Conservation (phyloP, 2,888 invertebrate species). For the Tetragnatha montana region DNA sequence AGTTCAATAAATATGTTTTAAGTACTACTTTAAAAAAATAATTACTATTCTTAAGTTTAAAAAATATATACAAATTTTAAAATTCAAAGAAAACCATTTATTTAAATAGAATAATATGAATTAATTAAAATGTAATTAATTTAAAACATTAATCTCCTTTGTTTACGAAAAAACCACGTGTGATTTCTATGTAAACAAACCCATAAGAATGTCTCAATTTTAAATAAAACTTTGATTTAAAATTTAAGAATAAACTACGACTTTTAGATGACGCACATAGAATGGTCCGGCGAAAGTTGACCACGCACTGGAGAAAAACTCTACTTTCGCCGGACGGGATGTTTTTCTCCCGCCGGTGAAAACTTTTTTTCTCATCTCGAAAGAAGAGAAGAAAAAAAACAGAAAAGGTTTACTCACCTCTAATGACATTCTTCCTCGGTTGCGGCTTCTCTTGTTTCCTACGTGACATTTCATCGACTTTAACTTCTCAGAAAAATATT, state of each 20-base stretch:
- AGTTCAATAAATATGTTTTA: too few relatives aligned
- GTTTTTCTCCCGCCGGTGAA: neutral
- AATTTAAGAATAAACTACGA: too few relatives aligned
- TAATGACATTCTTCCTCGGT: constrained; percentile 76
- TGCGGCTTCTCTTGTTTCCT: constrained; percentile 77
- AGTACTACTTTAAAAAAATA: too few relatives aligned
- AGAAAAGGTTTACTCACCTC: constrained; percentile 75
- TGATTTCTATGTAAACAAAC: neutral
- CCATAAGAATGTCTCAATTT: neutral
- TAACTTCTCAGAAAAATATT: constrained; percentile 13
- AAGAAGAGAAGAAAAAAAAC: constrained; percentile 17
- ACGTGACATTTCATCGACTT: constrained; percentile 74
- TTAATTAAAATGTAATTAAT: too few relatives aligned
- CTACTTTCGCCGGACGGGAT: neutral
- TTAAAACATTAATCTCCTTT: neutral
- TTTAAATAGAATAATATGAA: too few relatives aligned
- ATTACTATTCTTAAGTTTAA: too few relatives aligned
- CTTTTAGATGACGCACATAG: neutral
- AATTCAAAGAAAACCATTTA: too few relatives aligned
- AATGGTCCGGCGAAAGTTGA: neutral
- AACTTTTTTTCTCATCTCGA: neutral
- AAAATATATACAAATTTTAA: too few relatives aligned
- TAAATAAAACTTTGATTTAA: too few relatives aligned
- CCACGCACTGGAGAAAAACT: constrained; percentile 4
- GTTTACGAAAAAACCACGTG: neutral